phyloP scores from a whole-genome alignment of 2,797 vertebrate genomes.

The Huso huso region DNA sequence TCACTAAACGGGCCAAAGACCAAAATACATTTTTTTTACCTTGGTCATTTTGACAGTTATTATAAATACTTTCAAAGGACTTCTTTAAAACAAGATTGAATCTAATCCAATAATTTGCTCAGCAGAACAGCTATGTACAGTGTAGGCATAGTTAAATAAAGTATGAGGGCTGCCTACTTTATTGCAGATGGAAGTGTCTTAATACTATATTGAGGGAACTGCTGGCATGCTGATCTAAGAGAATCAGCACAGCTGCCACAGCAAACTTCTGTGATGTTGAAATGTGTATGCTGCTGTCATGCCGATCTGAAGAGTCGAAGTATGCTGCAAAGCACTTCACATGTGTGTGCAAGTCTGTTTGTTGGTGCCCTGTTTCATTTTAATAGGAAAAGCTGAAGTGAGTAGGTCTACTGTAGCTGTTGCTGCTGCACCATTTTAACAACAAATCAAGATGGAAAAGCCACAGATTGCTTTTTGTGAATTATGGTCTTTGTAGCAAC shows the following conservation, averaged over 20 bases:
- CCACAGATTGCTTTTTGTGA: not conserved
- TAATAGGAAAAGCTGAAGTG: not conserved
- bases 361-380: slow-evolving; percentile 4
- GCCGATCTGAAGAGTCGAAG: slow-evolving; percentile 29
- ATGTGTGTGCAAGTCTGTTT: slow-evolving; percentile 23
- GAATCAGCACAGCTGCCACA: slow-evolving; percentile 48
- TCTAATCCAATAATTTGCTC: no score
- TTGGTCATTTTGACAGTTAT: no score
- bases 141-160: no score
- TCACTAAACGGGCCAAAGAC: no score
- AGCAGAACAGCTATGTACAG: no score
- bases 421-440: not conserved
- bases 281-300: slow-evolving; percentile 8
- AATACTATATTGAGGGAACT: slow-evolving; percentile 36
- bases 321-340: slow-evolving; percentile 21
- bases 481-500: not conserved
- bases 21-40: no score
- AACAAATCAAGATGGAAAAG: not conserved
- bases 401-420: not conserved
- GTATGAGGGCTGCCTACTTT: not conserved
- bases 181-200: not conserved
- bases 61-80: no score
- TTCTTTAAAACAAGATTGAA: no score
- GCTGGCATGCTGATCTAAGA: slow-evolving; percentile 42
- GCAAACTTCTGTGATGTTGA: slow-evolving; percentile 20